Base-by-base conservation (phyloP, 2,888 invertebrate species). In the Brachyptera risi region DNA sequence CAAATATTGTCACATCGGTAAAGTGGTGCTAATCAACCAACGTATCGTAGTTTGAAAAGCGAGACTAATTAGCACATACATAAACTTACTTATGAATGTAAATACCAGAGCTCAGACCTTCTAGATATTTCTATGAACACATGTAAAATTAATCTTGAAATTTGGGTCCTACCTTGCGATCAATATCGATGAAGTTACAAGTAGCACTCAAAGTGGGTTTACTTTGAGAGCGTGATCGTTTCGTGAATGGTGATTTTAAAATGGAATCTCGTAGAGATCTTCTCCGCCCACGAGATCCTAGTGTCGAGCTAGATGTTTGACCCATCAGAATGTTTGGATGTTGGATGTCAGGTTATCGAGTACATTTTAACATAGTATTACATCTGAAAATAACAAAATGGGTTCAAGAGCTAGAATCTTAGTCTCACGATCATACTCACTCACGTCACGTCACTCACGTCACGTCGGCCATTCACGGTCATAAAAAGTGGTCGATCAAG, bases 141-240 rank as follows among this genome's bases (percentile, higher is more conserved):
- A 42, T 15, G 11, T 42, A 19, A 38, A 38, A 3, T 38, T 15
- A 13, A n/a, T n/a, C n/a, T n/a, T n/a, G n/a, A n/a, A n/a, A n/a
- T n/a, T n/a, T n/a, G n/a, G n/a, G 50, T 37, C 59, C 65, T 65
- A 72, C 71, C 69, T 73, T 75, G 49, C 73, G 71, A 63, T 78
- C 76, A 66, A 73, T 75, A 66, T 79, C 78, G 49, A 74, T 71
- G 38, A 79, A 70, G 58, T 76, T 77, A 69, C 80, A 80, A 5
- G 80, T 76, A 56, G 80, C 80, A 69, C 79, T 79, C 63, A 79
- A 69, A 44, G 75, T 72, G 24, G 72, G 74, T 49, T 71, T 69
- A 49, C 72, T 73, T 27, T 69, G 70, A 23, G 21, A n/a, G 2
- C 35, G 35, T 61, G 74, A 73, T 65, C 73, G 71, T 62, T 73